Base-by-base conservation (phyloP, 2,113 vertebrate species). In the Pollachius pollachius region DNA sequence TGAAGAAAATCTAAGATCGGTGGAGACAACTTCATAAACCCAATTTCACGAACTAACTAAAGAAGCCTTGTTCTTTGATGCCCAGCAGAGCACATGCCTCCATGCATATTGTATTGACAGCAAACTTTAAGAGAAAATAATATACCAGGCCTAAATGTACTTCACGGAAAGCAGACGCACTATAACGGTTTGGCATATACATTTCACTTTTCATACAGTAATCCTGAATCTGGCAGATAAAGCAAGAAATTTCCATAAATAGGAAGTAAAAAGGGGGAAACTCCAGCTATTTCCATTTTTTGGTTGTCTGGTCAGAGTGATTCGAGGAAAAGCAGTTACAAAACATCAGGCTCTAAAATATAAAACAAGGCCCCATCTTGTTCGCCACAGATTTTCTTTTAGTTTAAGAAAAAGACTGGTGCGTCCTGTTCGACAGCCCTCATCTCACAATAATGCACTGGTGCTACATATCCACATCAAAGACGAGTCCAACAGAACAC, bases 261-360 rank as follows among this genome's bases (percentile, higher is more conserved):
- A 87, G 77, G 68, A 75, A 69, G 76, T 23, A 70, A 23, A 23
- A 58, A 19, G 41, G 52, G 56, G n/a, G 54, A 76, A 70, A 67
- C 18, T 69, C 68, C 71, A 81, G 70, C 75, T 73, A 85, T 87
- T 89, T 89, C 86, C 84, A 74, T 86, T 87, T 84, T 77, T 76
- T 78, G 72, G 68, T 74, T 59, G 84, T 89, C 84, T 89, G 84
- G 87, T 88, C 85, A 82, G 80, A 85, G 75, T 71, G 88, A 72
- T 87, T 87, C n/a, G 78, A 81, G 87, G 82, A 87, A 91, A 88
- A 74, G 70, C 75, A 78, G 84, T 79, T 85, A 86, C 79, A 88
- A 85, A 87, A 86, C 16, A 75, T 86, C 84, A 82, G 80, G 76
- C 72, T 83, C 84, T 60, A 71, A 84, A 56, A 78, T 64, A 82